Percentiles rank a stretch among this genome's conserved stretches.
Evolutionary conservation across 2,797 vertebrate species (phyloP).

Genomic region (Liparis tanakae): DNA sequence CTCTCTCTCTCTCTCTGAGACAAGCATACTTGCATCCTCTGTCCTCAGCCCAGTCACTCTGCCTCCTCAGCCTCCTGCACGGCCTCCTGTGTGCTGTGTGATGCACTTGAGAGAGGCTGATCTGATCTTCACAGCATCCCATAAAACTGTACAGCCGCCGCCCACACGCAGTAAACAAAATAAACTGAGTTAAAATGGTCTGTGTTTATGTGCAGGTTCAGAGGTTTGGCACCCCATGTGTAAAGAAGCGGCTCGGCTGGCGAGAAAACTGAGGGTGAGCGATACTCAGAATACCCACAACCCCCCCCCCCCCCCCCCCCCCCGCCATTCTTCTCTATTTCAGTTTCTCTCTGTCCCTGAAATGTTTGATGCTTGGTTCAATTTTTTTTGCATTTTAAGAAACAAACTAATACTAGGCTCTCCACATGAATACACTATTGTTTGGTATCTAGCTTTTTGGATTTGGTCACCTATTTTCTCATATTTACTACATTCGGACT

Average conservation of each 20-base stretch:
- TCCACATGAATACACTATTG: background rate
- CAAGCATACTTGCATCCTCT: conserved; percentile 34
- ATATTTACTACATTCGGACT: background rate
- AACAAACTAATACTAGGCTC: background rate
- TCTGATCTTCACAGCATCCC: conserved; percentile 47
- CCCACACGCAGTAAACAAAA: conserved; percentile 50
- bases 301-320: conserved; percentile 2
- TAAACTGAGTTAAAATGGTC: conserved; percentile 23
- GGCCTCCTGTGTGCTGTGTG: conserved; percentile 17
- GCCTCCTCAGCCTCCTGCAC: conserved; percentile 25
- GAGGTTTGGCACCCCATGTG: conserved; percentile 98
- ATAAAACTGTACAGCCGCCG: conserved; percentile 50
- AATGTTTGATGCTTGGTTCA: conserved; percentile 19
- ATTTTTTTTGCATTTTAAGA: background rate
- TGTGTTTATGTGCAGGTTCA: conserved; percentile 83
- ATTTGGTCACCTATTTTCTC: background rate
- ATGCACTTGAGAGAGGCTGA: conserved; percentile 52
- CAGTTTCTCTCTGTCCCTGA: conserved; percentile 20
- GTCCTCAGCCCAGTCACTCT: conserved; percentile 45
- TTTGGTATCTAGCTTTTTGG: background rate
- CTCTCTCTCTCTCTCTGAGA: background rate
- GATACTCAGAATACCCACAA: conserved; percentile 48
- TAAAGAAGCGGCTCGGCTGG: conserved; percentile 93
- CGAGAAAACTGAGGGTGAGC: conserved; percentile 94
- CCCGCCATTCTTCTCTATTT: conserved; percentile 17